These are phyloP conservation scores for Serilophus lunatus DNA, from an alignment of 2,113 vertebrate species.

Conservation along the genomic window DNA sequence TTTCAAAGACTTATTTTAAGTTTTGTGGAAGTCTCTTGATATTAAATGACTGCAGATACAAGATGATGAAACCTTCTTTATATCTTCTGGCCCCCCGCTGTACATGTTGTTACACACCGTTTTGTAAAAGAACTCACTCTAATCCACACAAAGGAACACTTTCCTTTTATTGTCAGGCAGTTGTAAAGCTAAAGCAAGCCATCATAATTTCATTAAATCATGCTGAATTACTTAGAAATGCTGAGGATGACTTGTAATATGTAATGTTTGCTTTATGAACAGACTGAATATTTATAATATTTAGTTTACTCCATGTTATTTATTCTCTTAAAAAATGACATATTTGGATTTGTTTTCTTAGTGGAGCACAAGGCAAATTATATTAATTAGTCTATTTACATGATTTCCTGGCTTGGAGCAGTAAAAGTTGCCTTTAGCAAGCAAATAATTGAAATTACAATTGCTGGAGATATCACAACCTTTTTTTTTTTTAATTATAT, in stretches of 20 bases:
- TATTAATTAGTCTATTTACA: conserved; percentile 85
- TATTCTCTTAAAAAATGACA: conserved; percentile 71
- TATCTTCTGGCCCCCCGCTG: conserved; percentile 29
- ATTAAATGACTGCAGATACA: conserved; percentile 59
- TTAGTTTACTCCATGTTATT: conserved; percentile 65
- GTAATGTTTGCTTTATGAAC: conserved; percentile 63
- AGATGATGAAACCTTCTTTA: conserved; percentile 58
- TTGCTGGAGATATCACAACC: conserved; percentile 76
- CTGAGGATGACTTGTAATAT: conserved; percentile 18
- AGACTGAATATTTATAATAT: conserved; percentile 69
- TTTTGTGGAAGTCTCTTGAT: conserved; percentile 62
- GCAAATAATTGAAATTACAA: conserved; percentile 82
- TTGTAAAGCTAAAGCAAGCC: conserved; percentile 54
- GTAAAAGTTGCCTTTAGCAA: conserved; percentile 79
- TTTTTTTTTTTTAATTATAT: conserved; percentile 74
- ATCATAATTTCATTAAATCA: conserved; percentile 65
- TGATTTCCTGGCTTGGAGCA: conserved; percentile 78
- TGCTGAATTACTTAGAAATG: conserved; percentile 53
- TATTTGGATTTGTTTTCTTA: conserved; percentile 80
- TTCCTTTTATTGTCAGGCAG: conserved; percentile 43
- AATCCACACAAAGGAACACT: conserved; percentile 47
- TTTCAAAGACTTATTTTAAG: conserved; percentile 71
- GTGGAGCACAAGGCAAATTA: conserved; percentile 76
- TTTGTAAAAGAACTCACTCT: conserved; percentile 40
- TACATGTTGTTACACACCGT: not conserved